Conservation (phyloP, 2,113 vertebrate genomes). For the Gallinago media region DNA sequence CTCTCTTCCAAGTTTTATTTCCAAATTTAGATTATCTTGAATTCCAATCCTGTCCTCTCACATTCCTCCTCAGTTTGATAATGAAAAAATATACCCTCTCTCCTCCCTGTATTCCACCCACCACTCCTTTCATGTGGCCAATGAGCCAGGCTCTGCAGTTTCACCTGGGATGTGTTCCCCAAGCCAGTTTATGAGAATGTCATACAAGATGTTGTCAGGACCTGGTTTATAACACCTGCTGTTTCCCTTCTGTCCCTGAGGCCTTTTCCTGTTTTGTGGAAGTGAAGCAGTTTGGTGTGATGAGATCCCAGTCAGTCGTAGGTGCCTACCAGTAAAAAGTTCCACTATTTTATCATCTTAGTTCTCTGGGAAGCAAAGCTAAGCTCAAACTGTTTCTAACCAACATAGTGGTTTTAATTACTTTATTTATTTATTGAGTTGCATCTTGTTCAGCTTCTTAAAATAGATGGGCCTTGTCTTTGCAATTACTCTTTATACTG, state of each 20-base stretch:
- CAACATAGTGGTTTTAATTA: background rate
- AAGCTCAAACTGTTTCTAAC: background rate
- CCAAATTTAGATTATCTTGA: background rate
- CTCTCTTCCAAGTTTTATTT: background rate
- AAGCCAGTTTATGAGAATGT: background rate
- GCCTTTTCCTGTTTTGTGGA: background rate
- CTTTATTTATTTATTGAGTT: background rate
- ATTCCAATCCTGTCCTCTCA: background rate
- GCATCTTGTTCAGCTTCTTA: background rate
- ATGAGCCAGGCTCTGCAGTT: background rate
- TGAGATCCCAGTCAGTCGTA: background rate
- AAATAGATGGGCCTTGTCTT: background rate
- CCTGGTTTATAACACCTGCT: background rate
- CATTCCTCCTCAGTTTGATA: background rate
- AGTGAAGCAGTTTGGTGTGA: rapidly evolving
- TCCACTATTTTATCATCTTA: background rate
- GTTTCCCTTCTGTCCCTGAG: background rate
- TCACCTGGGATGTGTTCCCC: background rate
- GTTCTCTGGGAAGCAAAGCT: background rate
- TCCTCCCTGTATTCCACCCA: background rate
- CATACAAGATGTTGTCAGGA: background rate
- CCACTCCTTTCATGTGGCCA: background rate
- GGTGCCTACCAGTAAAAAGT: background rate
- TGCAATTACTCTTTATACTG: background rate
- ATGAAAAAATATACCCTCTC: background rate